Base-by-base conservation (phyloP, 2,888 invertebrate genomes). In the Drosophila siamana region DNA sequence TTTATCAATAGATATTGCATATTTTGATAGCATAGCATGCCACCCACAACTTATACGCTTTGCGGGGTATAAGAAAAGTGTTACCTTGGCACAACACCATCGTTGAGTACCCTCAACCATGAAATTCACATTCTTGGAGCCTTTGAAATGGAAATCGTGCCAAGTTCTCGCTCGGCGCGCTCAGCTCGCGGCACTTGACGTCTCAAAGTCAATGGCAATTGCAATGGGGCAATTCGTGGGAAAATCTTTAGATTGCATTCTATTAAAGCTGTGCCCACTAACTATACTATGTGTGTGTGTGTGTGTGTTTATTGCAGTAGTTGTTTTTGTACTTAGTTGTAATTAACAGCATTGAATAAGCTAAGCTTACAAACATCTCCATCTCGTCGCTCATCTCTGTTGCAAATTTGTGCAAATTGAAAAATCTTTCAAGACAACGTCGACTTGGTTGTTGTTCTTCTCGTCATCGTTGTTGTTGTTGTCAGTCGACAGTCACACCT, bases 131-230 rank as follows among this genome's bases (percentile, higher is more conserved):
- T 86, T 82, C 80, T 77, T 83, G 6, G 72, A 55, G 33, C 38
- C 65, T 70, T 68, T 59, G 43, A 74, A 68, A 60, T 82, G 65
- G 50, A 71, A 80, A 86, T 83, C 84, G 86, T 81, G 81, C 80
- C 78, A 68, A 59, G 77, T 76, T 83, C 74, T 86, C 83, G 74
- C 54, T 30, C 30, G 4, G 11, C 11, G 30, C 11, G 30, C 36
- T 56, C 59, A 36, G 44, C 46, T 54, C 43, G 64, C 69, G 64
- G 63, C 67, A 80, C 79, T 81, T 81, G 84, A 81, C 86, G 86
- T 86, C 61, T 82, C 81, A 82, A 82, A 86, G 81, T 86, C 86
- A 82, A 86, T 86, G 81, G 80, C 79, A 82, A 84, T 80, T 74
- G 78, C 76, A 84, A 73, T 78, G 81, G 75, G 72, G 75, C 73